Conservation (phyloP, 35 echinoderm and acorn worm genomes). For the Ptychodera flava region DNA sequence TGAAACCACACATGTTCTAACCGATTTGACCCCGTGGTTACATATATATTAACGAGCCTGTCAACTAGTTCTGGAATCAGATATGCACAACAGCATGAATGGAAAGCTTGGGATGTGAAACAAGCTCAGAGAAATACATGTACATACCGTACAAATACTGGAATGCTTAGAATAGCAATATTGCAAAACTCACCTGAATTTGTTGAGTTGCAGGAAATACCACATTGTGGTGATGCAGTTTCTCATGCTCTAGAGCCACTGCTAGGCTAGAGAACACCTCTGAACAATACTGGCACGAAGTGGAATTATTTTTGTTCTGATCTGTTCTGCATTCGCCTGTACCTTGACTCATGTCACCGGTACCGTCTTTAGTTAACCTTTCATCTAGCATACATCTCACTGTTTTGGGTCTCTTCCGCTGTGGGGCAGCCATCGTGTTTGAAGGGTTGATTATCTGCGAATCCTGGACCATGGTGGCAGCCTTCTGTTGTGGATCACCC, state of each 20-base stretch:
- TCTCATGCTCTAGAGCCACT: not conserved
- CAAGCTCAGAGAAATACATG: not conserved
- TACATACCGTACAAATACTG: not conserved
- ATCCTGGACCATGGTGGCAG: not conserved
- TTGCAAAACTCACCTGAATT: not conserved
- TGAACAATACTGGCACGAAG: not conserved
- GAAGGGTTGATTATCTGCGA: not conserved
- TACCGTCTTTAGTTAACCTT: not conserved
- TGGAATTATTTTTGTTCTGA: not conserved
- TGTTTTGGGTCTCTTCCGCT: not conserved
- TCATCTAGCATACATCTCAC: not conserved
- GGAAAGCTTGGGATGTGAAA: not conserved
- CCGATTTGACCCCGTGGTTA: not conserved
- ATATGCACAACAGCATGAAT: not conserved
- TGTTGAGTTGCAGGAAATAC: not conserved
- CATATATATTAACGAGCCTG: not conserved
- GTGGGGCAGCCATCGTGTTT: not conserved
- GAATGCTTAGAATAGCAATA: not conserved
- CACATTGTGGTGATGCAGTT: not conserved
- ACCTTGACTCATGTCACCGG: not conserved
- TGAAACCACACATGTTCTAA: too few species aligned
- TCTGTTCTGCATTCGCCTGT: not conserved
- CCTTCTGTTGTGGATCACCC: not conserved
- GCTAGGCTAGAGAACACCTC: not conserved
- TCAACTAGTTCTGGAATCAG: not conserved